These are phyloP conservation scores for Paradoxurus hermaphroditus DNA, from an alignment of 2,113 vertebrate species.

Conservation along the genomic window DNA sequence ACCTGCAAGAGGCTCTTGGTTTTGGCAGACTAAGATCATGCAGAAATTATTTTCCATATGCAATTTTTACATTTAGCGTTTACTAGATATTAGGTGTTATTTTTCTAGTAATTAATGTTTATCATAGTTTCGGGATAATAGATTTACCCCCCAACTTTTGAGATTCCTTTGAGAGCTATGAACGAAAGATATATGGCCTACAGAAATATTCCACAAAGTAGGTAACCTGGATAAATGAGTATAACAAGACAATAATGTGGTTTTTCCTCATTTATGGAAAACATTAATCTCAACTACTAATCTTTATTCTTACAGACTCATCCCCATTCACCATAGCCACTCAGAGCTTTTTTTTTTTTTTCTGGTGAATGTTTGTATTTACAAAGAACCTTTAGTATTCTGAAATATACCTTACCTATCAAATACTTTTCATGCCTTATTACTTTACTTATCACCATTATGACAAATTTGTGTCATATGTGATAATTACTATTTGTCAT, in stretches of 20 bases:
- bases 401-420: neutral
- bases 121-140: neutral
- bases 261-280: neutral
- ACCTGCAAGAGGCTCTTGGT: neutral
- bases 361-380: constrained; percentile 1
- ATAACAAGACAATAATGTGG: neutral
- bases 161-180: neutral
- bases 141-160: neutral
- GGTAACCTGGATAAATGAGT: neutral
- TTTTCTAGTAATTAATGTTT: constrained; percentile 1
- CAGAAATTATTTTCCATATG: neutral
- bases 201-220: neutral
- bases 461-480: neutral
- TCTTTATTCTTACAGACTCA: neutral
- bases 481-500: neutral
- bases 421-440: neutral
- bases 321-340: neutral
- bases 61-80: neutral
- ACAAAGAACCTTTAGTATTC: neutral
- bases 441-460: neutral
- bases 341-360: neutral
- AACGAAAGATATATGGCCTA: neutral
- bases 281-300: neutral
- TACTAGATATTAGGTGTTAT: neutral
- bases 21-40: neutral